Percentiles rank a stretch among this genome's conserved stretches.
Conservation (phyloP, 2,888 invertebrate genomes). For the Caenorhabditis sulstoni region DNA sequence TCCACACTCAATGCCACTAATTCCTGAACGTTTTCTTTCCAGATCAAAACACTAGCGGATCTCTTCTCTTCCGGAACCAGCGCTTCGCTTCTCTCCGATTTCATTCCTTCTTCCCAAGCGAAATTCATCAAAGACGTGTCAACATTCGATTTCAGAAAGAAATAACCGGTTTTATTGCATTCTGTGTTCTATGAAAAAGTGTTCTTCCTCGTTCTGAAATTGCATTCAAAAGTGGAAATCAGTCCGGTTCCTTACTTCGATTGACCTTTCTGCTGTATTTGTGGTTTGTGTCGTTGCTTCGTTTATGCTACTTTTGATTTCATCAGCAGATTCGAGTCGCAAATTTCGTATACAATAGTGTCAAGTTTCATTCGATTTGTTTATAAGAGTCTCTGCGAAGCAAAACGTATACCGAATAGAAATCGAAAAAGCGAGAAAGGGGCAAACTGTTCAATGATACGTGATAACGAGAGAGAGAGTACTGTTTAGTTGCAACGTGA, state of each 20-base stretch:
- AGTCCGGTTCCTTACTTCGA: slow-evolving; percentile 29
- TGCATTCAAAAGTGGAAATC: slow-evolving; percentile 10
- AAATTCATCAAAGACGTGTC: slow-evolving; percentile 43
- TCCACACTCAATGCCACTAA: background rate
- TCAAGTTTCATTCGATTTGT: slow-evolving; percentile 35
- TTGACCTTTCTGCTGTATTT: background rate
- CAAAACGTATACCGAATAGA: background rate
- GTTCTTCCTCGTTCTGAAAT: background rate
- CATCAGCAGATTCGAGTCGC: slow-evolving; percentile 1
- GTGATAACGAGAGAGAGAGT: slow-evolving; percentile 1
- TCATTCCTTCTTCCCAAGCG: slow-evolving; percentile 20
- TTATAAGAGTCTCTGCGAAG: slow-evolving; percentile 17
- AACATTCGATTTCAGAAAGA: slow-evolving; percentile 49
- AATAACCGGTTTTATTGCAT: slow-evolving; percentile 30
- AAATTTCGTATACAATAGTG: slow-evolving; percentile 18
- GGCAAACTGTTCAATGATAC: slow-evolving; percentile 44
- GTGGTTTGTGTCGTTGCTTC: slow-evolving; percentile 39
- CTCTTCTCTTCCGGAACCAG: slow-evolving; percentile 35
- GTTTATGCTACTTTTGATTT: slow-evolving; percentile 33
- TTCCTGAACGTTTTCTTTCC: slow-evolving; percentile 11
- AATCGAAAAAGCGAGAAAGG: slow-evolving; percentile 1
- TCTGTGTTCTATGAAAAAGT: slow-evolving; percentile 29
- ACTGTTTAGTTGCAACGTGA: slow-evolving; percentile 45
- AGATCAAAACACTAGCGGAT: slow-evolving; percentile 48
- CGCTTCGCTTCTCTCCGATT: slow-evolving; percentile 28